A percentile compares a stretch with the other conserved stretches of the same genome.
Evolutionary conservation across 2,113 vertebrate species (phyloP).

Genomic region (Furnarius figulus): DNA sequence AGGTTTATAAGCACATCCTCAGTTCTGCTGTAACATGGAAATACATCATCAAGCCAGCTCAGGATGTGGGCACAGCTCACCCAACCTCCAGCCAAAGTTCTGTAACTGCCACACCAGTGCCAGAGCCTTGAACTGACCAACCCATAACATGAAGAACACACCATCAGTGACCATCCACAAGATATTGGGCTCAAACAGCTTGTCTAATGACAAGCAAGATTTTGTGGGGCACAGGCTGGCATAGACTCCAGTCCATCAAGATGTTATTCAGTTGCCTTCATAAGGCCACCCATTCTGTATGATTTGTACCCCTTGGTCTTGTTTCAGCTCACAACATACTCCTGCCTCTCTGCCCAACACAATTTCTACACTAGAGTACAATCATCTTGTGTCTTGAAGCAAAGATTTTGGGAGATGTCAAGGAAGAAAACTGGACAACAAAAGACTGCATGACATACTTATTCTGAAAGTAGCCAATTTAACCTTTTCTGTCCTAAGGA

Average conservation of each 20-base stretch:
- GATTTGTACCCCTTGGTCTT: not conserved
- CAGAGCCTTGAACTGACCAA: not conserved
- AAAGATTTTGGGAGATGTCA: not conserved
- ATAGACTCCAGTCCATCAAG: not conserved
- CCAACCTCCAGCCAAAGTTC: not conserved
- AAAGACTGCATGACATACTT: not conserved
- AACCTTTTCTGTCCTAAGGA: not conserved
- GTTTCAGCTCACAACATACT: not conserved
- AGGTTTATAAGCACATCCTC: not conserved
- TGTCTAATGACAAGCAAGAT: not conserved
- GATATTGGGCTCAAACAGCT: not conserved
- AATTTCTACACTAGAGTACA: not conserved
- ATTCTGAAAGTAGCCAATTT: not conserved
- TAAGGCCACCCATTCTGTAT: not conserved
- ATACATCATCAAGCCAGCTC: not conserved
- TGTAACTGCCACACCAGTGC: accelerated
- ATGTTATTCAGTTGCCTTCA: not conserved
- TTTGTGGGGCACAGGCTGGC: not conserved
- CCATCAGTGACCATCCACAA: not conserved
- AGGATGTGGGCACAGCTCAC: constrained; percentile 16
- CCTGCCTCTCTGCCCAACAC: not conserved
- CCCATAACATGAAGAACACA: not conserved
- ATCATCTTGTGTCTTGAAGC: not conserved
- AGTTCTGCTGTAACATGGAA: not conserved
- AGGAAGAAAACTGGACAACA: not conserved